Evolutionary conservation across 2,797 vertebrate species (phyloP), one percentile per base, ranked within the genome.

Genomic region (Cuculus canorus): DNA sequence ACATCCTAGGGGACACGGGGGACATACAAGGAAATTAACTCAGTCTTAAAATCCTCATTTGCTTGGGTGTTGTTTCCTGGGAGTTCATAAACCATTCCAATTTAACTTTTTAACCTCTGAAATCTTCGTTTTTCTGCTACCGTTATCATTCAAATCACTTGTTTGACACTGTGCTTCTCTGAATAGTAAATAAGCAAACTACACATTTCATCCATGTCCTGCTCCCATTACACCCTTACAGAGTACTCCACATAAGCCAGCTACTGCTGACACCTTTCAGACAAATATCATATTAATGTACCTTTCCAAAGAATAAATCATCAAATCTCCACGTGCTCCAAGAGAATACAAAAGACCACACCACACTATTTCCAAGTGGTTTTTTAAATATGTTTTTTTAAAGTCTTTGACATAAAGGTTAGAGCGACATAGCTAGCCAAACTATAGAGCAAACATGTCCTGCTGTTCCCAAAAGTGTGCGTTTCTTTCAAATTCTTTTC

Each of bases 31-130:
- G 56, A 93, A 82, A 88, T 80, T 47, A 95, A 79, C 33, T 66
- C 35, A 15, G 27, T 60, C 48, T 79, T 92, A 70, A 76, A 84
- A 82, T 86, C 66, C 63, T 66, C 35, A 57, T 89, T 90, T 88
- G 50, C 53, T 53, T 59, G 47, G 54, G 39, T 84, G 13, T 17
- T 88, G 41, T 33, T 88, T 80, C 32, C 50, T 81, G 28, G 16
- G 47, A 81, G 57, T 39, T 72, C 24, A 64, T 41, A 78, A 93
- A 75, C 57, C 66, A 65, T 54, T 66, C 27, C 35, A 61, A 50
- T 82, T 65, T 86, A 78, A 32, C 50, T 68, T 90, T 90, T 88
- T n/a, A 88, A 93, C 18, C 37, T 17, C 16, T 1, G 0, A 71
- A 72, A 90, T 54, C 18, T 56, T 78, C 23, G 65, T 25, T 65